A percentile compares a stretch with the other conserved stretches of the same genome.
Evolutionary conservation across 35 echinoderm and acorn worm genomes (phyloP).

Genomic region (Apostichopus japonicus): DNA sequence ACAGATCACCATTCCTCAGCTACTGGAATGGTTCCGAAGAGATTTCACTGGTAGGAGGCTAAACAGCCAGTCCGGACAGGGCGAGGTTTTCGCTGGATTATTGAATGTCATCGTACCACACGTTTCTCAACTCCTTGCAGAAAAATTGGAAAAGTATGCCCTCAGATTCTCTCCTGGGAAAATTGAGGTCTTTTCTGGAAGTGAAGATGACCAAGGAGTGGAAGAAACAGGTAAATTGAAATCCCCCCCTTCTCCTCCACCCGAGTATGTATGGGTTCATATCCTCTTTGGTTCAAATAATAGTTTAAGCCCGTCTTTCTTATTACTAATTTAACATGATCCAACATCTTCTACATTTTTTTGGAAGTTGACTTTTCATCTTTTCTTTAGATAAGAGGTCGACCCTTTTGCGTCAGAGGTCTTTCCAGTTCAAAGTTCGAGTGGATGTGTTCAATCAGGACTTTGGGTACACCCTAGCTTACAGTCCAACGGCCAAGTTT

Average conservation of each 20-base stretch:
- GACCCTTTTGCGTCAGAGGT: conserved; percentile 45
- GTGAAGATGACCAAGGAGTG: conserved; percentile 36
- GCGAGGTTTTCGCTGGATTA: conserved; percentile 75
- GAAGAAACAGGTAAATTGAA: neutral
- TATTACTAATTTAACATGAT: no score
- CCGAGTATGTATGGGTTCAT: no score
- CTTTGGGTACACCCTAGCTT: conserved; percentile 76
- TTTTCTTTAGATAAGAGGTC: conserved; percentile 12
- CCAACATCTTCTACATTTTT: no score
- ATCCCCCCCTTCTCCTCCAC: neutral
- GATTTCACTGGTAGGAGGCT: conserved; percentile 89
- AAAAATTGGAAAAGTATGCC: conserved; percentile 69
- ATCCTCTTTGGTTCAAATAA: no score
- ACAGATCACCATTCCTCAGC: conserved; percentile 80
- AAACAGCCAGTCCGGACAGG: conserved; percentile 48
- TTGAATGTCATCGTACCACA: conserved; percentile 78
- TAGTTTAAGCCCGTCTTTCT: no score
- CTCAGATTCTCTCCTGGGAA: conserved; percentile 74
- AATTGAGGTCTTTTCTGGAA: conserved; percentile 64
- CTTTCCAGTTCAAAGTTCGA: conserved; percentile 76
- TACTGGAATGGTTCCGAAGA: conserved; percentile 87
- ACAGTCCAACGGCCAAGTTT: neutral
- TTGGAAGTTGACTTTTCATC: no score
- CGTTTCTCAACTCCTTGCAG: conserved; percentile 84
- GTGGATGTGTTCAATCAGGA: conserved; percentile 62